Conservation (phyloP, 2,797 vertebrate genomes). For the Enteromius fasciolatus region DNA sequence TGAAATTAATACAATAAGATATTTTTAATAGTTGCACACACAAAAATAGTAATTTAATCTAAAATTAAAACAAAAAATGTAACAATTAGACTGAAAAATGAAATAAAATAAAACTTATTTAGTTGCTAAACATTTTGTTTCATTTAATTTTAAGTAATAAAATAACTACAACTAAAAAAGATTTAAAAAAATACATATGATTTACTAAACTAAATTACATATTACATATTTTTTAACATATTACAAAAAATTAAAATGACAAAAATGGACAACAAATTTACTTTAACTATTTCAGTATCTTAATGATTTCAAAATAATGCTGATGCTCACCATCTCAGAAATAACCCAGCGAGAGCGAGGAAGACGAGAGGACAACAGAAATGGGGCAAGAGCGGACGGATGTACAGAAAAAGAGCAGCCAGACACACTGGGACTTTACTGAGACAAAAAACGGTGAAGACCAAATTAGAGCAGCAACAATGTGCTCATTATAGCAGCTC, state of each 20-base stretch:
- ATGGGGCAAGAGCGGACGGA: not conserved
- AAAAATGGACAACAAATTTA: not conserved
- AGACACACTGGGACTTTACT: not conserved
- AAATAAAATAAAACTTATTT: not conserved
- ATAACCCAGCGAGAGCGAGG: not conserved
- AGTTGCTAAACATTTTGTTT: not conserved
- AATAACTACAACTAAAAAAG: not conserved
- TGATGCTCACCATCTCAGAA: not conserved
- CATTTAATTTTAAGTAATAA: not conserved
- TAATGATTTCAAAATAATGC: too few relatives aligned
- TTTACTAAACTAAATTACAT: not conserved
- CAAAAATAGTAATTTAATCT: not conserved
- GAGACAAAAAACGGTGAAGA: conserved; percentile 26
- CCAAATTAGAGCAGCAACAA: conserved; percentile 38
- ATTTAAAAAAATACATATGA: not conserved
- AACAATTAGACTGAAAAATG: not conserved
- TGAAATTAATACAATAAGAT: not conserved
- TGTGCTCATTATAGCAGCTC: conserved; percentile 38
- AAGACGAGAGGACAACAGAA: not conserved
- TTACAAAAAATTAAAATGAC: not conserved
- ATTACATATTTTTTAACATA: not conserved
- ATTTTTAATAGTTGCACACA: not conserved
- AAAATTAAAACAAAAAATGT: not conserved
- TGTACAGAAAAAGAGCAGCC: not conserved
- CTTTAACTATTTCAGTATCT: not conserved